Evolutionary conservation across 2,113 vertebrate genomes (phyloP), one percentile per base, ranked within the genome.

Genomic region (Ceratotherium simum): DNA sequence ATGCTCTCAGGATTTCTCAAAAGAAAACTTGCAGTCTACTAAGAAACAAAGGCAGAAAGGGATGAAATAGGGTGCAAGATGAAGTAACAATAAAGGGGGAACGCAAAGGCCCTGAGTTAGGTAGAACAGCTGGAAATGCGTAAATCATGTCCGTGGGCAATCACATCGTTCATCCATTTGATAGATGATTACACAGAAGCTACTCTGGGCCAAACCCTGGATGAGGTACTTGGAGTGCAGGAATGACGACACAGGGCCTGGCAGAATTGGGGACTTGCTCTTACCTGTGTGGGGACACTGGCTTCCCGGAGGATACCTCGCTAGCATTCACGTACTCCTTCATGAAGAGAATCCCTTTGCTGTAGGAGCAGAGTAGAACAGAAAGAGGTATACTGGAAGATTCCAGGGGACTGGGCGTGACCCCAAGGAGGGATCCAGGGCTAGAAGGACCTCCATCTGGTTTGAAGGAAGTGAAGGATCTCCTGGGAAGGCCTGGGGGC

Each of bases 261-360:
- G 3, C 13, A 42, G 54, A 33, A 76, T 11, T 48, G 56, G 60
- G 21, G 21, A 13, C 56, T 56, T 17, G 31, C 76, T 73, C 95
- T 95, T 78, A 97, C 97, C 95, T 90, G 96, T 56, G 21, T n/a
- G 96, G 27, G 62, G 95, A 91, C 5, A 9, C 36, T 8, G 36
- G 81, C 96, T 93, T 97, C 56, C 91, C 31, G 0, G 96, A 96
- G 70, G 95, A 96, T 7, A 90, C 72, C 27, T 97, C 95, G 1
- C 78, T 86, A 21, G 91, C 48, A 54, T 87, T 94, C 62, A 64
- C 69, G 39, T 88, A 96, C 7, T 98, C 96, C 58, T 97, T 97
- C 88, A 96, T n/a, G 0, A 95, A 98, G 31, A 98, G 42, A 76
- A 97, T 54, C 33, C 95, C 97, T 96, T 75, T 97, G 97, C 98